Base-by-base conservation (phyloP, 2,797 vertebrate species). In the Sebastes diploproa region DNA sequence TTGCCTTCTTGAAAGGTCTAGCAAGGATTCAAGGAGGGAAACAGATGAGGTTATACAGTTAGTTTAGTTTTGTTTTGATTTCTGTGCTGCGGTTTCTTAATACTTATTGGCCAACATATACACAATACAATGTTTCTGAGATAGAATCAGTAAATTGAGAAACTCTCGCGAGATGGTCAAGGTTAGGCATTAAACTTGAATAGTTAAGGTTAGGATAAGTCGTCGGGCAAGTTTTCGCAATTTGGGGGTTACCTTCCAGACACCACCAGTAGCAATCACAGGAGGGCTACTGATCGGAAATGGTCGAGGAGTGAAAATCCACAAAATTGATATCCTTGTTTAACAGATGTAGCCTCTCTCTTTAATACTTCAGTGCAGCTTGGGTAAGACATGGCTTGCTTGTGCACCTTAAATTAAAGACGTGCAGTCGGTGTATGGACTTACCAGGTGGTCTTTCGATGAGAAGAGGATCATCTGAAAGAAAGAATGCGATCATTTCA, bases 381-480 rank as follows among this genome's bases (percentile, higher is more conserved):
- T 68, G 13, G 2, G 68, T 13, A 42, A 75, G 54, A 80, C 62
- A 71, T 5, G 32, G 30, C 60, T 22, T 34, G 55, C 27, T 38
- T 36, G 71, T 32, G 61, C 72, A 81, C 59, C 55, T 83, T 23
- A 72, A 74, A 65, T 76, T 23, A 62, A 2, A 79, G 34, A 67
- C 9, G 36, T 42, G 38, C 20, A 29, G 59, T 42, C 12, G 14
- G 52, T 13, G 67, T 23, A 72, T 64, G 66, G 25, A 93, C 97
- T 95, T 95, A 99, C 98, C 98, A 92, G 98, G 98, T 59, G 98
- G 98, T 90, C 98, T 97, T 88, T 98, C 97, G 64, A 99, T 98
- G 70, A 99, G 98, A 32, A 99, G 95, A 61, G 98, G 98, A 87
- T 99, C 98, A 78, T 99, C 98, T 99, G 94, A 83, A 95, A 64